These are phyloP conservation scores for Chrosomus eos DNA, from an alignment of 2,797 vertebrate genomes.

Conservation along the genomic window DNA sequence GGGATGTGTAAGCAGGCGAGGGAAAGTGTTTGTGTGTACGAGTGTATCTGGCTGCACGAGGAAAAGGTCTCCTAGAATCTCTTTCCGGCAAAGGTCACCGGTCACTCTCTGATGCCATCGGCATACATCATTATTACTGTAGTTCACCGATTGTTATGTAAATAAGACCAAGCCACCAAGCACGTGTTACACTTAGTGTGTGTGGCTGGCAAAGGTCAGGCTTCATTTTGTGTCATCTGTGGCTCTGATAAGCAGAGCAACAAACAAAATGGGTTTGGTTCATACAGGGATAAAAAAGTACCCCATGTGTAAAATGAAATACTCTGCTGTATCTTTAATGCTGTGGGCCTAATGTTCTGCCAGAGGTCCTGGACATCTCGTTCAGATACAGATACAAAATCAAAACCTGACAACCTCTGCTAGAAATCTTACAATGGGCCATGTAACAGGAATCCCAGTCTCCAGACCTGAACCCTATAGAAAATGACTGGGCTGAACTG, in stretches of 20 bases:
- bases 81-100: constrained; percentile 77
- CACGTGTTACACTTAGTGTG: not conserved
- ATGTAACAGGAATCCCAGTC: too few species aligned
- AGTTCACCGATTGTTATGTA: constrained; percentile 71
- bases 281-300: too few species aligned
- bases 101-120: constrained; percentile 65
- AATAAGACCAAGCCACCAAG: constrained; percentile 57
- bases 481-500: too few species aligned
- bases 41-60: constrained; percentile 2
- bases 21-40: constrained; percentile 24
- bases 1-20: constrained; percentile 16
- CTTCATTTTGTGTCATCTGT: constrained; percentile 4
- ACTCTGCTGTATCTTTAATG: too few species aligned
- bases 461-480: too few species aligned
- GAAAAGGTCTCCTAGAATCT: constrained; percentile 71
- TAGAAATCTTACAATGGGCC: too few species aligned
- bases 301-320: too few species aligned
- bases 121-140: constrained; percentile 77
- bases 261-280: too few species aligned
- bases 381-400: too few species aligned
- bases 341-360: too few species aligned
- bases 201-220: not conserved
- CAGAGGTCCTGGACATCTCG: too few species aligned
- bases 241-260: not conserved
- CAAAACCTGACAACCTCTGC: too few species aligned